phyloP scores from a whole-genome alignment of 1,140 invertebrate species.

The Dendroctonus ponderosae region DNA sequence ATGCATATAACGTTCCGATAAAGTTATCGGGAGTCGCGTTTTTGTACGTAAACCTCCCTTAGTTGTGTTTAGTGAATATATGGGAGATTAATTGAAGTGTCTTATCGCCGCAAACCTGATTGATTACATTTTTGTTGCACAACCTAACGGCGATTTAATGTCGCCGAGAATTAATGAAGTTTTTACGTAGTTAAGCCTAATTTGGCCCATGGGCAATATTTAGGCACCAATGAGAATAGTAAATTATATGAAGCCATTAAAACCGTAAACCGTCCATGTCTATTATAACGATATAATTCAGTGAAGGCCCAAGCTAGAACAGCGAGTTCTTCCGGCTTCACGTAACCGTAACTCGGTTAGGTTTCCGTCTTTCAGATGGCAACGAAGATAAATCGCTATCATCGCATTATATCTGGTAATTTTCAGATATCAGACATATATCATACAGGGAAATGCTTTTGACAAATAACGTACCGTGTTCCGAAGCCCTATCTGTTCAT shows the following conservation, averaged over 20 bases:
- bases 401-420: conserved; percentile 30
- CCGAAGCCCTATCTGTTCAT: conserved; percentile 31
- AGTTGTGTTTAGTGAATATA: too few species aligned
- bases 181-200: too few species aligned
- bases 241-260: conserved; percentile 25
- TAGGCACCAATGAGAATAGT: too few species aligned
- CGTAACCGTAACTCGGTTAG: conserved; percentile 31
- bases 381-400: conserved; percentile 30
- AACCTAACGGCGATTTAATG: too few species aligned
- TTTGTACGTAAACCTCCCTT: too few species aligned
- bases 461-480: conserved; percentile 35
- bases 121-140: too few species aligned
- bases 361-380: conserved; percentile 28
- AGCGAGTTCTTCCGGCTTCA: conserved; percentile 29
- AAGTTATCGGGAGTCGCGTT: too few species aligned
- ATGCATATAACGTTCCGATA: too few species aligned
- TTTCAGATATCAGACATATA: conserved; percentile 34
- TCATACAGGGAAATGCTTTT: conserved; percentile 34
- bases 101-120: too few species aligned
- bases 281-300: conserved; percentile 31
- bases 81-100: too few species aligned
- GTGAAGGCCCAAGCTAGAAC: conserved; percentile 19
- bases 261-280: conserved; percentile 29
- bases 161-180: too few species aligned
- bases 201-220: too few species aligned